These are phyloP conservation scores for Smittia sp. DNA, from an alignment of 2,888 invertebrate genomes.

Conservation along the genomic window DNA sequence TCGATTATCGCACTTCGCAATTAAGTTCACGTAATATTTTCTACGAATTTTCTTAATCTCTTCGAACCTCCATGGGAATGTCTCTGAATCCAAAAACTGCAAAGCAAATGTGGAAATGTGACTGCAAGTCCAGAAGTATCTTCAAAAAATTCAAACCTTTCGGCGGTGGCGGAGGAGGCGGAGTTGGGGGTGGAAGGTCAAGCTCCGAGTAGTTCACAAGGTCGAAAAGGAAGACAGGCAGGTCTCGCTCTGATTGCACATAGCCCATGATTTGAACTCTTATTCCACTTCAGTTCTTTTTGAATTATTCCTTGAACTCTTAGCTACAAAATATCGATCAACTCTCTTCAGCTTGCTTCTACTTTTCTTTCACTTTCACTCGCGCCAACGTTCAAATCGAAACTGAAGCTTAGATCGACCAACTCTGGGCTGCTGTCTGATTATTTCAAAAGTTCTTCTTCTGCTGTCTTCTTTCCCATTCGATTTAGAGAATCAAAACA, in stretches of 20 bases:
- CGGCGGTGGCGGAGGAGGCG: conserved; percentile 16
- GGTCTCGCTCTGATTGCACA: neutral
- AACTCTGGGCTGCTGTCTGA: too few relatives aligned
- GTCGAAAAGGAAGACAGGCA: neutral
- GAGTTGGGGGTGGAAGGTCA: neutral
- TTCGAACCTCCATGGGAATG: conserved; percentile 20
- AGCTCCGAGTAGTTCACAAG: conserved; percentile 12
- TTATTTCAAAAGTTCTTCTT: too few relatives aligned
- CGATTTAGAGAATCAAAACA: too few relatives aligned
- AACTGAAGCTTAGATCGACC: neutral
- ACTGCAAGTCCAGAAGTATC: neutral
- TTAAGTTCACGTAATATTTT: neutral
- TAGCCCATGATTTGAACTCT: conserved; percentile 13
- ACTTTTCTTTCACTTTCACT: conserved; percentile 7
- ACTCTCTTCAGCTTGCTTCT: neutral
- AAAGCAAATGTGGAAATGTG: neutral
- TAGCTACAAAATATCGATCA: neutral
- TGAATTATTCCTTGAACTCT: neutral
- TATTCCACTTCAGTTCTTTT: conserved; percentile 1
- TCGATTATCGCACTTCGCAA: neutral
- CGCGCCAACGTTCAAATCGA: neutral
- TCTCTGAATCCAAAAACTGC: neutral
- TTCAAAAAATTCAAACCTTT: neutral
- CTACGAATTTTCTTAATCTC: neutral
- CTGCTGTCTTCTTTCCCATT: too few relatives aligned